Base-by-base conservation (phyloP, 2,888 invertebrate genomes). In the Oegoconia quadripuncta region DNA sequence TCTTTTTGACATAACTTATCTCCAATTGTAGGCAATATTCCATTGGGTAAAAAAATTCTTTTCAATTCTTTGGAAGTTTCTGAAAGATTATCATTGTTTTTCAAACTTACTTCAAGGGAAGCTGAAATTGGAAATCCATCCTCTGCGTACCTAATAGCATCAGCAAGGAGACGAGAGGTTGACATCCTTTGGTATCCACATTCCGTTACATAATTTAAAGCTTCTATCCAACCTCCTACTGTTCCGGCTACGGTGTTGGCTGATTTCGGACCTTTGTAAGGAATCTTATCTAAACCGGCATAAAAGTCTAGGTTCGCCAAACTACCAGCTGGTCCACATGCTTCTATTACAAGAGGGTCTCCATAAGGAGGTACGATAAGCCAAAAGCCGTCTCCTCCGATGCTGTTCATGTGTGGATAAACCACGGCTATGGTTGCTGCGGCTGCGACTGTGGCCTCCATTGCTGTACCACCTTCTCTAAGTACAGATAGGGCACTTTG, bases 311-410 rank as follows among this genome's bases (percentile, higher is more conserved):
- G 40, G 11, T 57, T 74, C 0, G 79, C 79, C 43, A 82, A 56
- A 23, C 75, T 78, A 0, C 86, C 86, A 3, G 77, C 81, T 11
- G 57, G 51, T 15, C 86, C 86, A 46, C 80, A 79, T 7, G 81
- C 86, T 57, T 86, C 83, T 9, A 86, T 84, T 2, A 58, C 79
- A 3, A 84, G 26, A 7, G 80, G 82, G 0, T 81, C 75, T 8
- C 65, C 78, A 9, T 66, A 48, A 7, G 86, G 86, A 12, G 84
- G 82, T 6, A 82, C 34, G 9, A 86, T 84, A 0, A 86, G 67
- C 86, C 84, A 86, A 47, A 81, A 81, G 0, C 77, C 67, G 41
- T 86, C 86, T 1, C 86, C 84, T 1, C 84, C 86, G 17, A 86
- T 79, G 35, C 74, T 57, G 44, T 80, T 84, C 82, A 81, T 81